These are phyloP conservation scores for Scolopax rusticola DNA, from an alignment of 2,797 vertebrate genomes.

Conservation along the genomic window DNA sequence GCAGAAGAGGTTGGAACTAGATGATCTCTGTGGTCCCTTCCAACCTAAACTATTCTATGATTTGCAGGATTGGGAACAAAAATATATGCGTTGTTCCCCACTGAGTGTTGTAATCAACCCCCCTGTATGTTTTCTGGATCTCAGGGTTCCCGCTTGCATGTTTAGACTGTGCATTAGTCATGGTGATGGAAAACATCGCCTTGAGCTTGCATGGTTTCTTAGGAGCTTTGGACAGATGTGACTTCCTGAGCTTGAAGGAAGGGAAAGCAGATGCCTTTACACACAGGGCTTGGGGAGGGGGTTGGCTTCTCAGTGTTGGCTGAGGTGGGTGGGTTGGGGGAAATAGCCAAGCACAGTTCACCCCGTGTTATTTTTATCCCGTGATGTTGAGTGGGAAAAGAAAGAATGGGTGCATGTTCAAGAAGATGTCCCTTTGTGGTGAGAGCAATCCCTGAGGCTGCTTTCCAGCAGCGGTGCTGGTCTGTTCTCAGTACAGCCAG, in stretches of 20 bases:
- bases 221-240: fast-evolving
- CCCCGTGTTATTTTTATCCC: not conserved
- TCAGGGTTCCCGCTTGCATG: not conserved
- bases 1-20: not conserved
- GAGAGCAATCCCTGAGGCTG: fast-evolving
- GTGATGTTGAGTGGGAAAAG: not conserved
- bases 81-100: fast-evolving
- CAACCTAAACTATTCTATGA: not conserved
- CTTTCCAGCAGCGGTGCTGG: fast-evolving
- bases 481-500: fast-evolving
- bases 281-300: fast-evolving
- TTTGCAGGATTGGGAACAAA: not conserved
- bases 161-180: too few species aligned
- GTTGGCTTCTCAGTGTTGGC: fast-evolving
- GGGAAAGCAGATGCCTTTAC: not conserved
- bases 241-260: not conserved
- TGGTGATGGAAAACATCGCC: not conserved
- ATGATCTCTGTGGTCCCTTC: not conserved
- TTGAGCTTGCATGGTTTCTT: fast-evolving
- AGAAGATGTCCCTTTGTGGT: not conserved
- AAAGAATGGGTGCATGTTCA: fast-evolving
- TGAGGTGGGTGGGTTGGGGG: not conserved
- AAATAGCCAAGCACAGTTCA: not conserved
- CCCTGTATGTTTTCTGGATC: fast-evolving
- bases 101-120: fast-evolving